Conservation (phyloP, 2,888 invertebrate species). For the Ashinkailepas kermadecensis region DNA sequence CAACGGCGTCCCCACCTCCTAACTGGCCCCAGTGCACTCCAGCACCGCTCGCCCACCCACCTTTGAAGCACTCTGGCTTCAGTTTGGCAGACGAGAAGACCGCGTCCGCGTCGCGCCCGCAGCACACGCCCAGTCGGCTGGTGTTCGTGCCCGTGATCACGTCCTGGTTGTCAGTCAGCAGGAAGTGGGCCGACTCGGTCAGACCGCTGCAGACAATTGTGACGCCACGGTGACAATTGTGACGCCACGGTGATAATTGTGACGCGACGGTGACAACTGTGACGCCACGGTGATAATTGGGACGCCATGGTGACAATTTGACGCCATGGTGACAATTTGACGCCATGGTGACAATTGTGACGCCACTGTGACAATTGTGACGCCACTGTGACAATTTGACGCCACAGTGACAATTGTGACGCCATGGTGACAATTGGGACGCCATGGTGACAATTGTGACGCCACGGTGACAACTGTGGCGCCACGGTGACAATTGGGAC, state of each 20-base stretch:
- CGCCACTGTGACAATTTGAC: no score
- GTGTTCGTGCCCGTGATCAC: conserved; percentile 86
- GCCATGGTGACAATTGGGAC: no score
- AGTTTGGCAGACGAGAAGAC: conserved; percentile 76
- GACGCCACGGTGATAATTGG: no score
- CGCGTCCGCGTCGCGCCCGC: conserved; percentile 60
- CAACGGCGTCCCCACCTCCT: no score
- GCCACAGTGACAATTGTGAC: not conserved
- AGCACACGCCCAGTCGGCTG: conserved; percentile 82
- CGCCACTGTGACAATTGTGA: no score
- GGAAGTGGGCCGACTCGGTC: conserved; percentile 86
- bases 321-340: no score
- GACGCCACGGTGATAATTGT: no score
- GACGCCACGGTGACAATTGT: no score
- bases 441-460: not conserved
- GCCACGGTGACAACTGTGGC: no score
- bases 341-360: not conserved
- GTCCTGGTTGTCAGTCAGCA: conserved; percentile 68
- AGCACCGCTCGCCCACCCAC: not conserved
- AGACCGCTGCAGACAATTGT: conserved; percentile 57
- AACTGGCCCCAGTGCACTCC: no score
- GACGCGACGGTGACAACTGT: no score
- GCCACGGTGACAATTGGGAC: no score
- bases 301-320: not conserved
- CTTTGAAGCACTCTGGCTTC: conserved; percentile 80